Percentiles rank a stretch among this genome's conserved stretches.
phyloP scores from a whole-genome alignment of 1,140 invertebrate genomes.

The Ptiloglossa arizonensis region DNA sequence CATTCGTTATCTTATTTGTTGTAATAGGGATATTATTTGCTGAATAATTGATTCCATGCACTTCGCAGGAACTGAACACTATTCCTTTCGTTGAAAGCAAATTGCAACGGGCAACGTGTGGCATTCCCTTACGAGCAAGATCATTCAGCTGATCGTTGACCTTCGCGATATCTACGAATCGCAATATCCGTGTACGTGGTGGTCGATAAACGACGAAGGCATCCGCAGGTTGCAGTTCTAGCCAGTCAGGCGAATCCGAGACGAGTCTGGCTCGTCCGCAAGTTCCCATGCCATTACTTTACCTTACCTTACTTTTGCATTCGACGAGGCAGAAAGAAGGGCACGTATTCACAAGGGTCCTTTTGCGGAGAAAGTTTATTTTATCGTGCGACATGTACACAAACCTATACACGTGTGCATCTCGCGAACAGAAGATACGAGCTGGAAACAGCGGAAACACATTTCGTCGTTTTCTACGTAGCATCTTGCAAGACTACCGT shows the following conservation, averaged over 20 bases:
- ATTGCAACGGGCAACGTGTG: background rate
- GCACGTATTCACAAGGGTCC: slow-evolving; percentile 49
- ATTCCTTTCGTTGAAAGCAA: background rate
- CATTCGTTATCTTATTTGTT: too few relatives aligned
- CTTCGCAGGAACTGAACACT: too few relatives aligned
- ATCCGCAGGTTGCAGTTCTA: slow-evolving; percentile 63
- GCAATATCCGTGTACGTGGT: slow-evolving; percentile 15
- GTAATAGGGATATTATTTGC: too few relatives aligned
- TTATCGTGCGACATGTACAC: slow-evolving; percentile 46
- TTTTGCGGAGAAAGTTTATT: slow-evolving; percentile 63
- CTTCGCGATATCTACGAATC: slow-evolving; percentile 14
- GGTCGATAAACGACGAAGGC: slow-evolving; percentile 61
- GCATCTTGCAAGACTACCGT: background rate
- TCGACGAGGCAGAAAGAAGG: slow-evolving; percentile 61
- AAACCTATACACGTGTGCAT: background rate
- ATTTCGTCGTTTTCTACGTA: slow-evolving; percentile 21
- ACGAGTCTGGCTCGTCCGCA: slow-evolving; percentile 55
- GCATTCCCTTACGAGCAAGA: too few relatives aligned
- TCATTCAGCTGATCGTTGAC: background rate
- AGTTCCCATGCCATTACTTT: slow-evolving; percentile 67
- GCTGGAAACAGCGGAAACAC: slow-evolving; percentile 15
- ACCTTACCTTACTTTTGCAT: slow-evolving; percentile 62
- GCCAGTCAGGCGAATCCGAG: slow-evolving; percentile 65
- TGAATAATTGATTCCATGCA: too few relatives aligned
- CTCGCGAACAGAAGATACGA: slow-evolving; percentile 20